A percentile compares a stretch with the other conserved stretches of the same genome.
phyloP scores from a whole-genome alignment of 2,797 vertebrate species.

The Leontopithecus rosalia region DNA sequence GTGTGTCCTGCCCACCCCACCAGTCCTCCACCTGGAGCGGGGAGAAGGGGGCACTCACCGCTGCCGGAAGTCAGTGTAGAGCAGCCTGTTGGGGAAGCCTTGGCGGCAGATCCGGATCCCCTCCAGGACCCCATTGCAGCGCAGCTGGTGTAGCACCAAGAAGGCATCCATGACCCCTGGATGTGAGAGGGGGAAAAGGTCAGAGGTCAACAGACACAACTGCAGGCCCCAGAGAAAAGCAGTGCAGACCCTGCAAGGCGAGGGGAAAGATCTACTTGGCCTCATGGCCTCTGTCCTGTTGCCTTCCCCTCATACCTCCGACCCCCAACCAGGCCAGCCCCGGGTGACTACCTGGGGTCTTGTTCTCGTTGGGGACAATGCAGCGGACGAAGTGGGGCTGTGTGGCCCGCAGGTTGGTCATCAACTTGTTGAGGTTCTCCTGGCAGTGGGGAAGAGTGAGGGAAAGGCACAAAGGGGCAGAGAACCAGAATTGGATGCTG shows the following conservation, averaged over 20 bases:
- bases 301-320: not conserved
- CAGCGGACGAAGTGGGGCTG: slow-evolving; percentile 96
- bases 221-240: not conserved
- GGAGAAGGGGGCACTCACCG: slow-evolving; percentile 83
- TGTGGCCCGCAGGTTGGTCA: slow-evolving; percentile 94
- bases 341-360: slow-evolving; percentile 90
- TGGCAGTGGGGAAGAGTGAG: slow-evolving; percentile 76
- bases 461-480: slow-evolving; percentile 54
- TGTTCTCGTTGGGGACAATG: slow-evolving; percentile 95
- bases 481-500: slow-evolving; percentile 60
- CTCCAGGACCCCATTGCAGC: slow-evolving; percentile 94
- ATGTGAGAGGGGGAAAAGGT: not conserved
- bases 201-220: not conserved
- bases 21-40: not conserved
- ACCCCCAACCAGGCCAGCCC: not conserved
- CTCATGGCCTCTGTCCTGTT: not conserved
- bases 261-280: not conserved
- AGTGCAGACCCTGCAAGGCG: not conserved
- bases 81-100: slow-evolving; percentile 94
- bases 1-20: not conserved
- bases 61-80: slow-evolving; percentile 95
- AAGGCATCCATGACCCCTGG: slow-evolving; percentile 94
- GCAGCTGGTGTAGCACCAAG: slow-evolving; percentile 94
- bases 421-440: slow-evolving; percentile 96
- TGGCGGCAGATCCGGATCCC: slow-evolving; percentile 97